Evolutionary conservation across 2,888 invertebrate genomes (phyloP).

Genomic region (Brachylomia viminalis): DNA sequence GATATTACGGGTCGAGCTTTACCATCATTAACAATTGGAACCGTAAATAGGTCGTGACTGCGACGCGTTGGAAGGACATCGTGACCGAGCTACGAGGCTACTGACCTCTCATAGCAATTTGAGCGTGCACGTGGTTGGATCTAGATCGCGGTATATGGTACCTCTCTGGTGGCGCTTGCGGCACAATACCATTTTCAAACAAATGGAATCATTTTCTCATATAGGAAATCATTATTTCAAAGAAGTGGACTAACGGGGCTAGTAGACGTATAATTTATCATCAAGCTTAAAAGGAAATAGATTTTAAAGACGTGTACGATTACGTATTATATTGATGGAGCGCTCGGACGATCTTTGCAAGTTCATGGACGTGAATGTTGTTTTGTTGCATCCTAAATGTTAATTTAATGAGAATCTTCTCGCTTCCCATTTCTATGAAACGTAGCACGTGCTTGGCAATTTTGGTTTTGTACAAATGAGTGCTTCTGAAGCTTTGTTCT

Average conservation of each 20-base stretch:
- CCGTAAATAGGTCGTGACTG: conserved; percentile 88
- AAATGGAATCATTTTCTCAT: conserved; percentile 50
- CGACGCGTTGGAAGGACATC: conserved; percentile 83
- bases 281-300: conserved; percentile 30
- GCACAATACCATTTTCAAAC: conserved; percentile 46
- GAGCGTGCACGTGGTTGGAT: conserved; percentile 78
- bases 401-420: conserved; percentile 8
- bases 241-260: conserved; percentile 40
- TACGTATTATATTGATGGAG: conserved; percentile 12
- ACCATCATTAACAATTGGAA: conserved; percentile 80
- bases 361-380: not conserved
- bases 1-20: conserved; percentile 62
- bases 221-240: conserved; percentile 56
- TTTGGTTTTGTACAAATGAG: not conserved
- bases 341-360: not conserved
- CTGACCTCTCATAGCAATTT: conserved; percentile 83
- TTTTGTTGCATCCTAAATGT: conserved; percentile 12
- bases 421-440: not conserved
- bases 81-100: conserved; percentile 84
- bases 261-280: conserved; percentile 27
- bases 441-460: not conserved
- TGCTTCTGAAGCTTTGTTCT: not conserved
- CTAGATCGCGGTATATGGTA: conserved; percentile 72
- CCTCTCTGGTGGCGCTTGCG: conserved; percentile 53
- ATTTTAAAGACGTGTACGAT: conserved; percentile 13